Evolutionary conservation across 2,888 invertebrate genomes (phyloP), one percentile per base, ranked within the genome.

Genomic region (Apamea anceps): DNA sequence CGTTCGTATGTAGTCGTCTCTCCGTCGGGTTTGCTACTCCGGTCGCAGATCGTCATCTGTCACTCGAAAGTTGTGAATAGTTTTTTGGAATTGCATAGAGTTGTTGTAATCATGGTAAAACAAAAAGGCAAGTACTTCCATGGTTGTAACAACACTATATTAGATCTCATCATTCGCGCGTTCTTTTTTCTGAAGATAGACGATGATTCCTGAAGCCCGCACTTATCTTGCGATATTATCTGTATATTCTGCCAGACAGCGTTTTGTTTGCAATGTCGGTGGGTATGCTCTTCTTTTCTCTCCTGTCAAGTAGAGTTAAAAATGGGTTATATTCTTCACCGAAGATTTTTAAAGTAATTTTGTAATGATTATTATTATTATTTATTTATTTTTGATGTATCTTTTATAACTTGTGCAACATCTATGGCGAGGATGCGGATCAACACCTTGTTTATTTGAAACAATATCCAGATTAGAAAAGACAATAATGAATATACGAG

Each of bases 401-500:
- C 0, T 76, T 51, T 63, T 45, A 18, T 15, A 12, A 0, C 3
- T 45, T 60, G 15, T 21, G 15, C 51, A 45, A 67, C 15, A 28
- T 76, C 32, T 62, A 67, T 18, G 57, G 15, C 65, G 65, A 28
- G 37, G 28, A 25, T 25, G 77, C 45, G 28, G 65, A 83, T 71
- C 65, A 71, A 62, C 18, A 45, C 13, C 54, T 57, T 68, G 67
- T 63, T 62, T 45, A 78, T 37, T 78, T 32, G 42, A 54, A 67
- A 54, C 60, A 51, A 54, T 28, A 48, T 37, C 62, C 51, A 42
- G 10, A 77, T 77, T 48, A 7, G 7, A 48, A 79, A 65, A 68
- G 25, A 68, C 48, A 67, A 57, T 45, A 51, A 65, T 70, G 18
- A 75, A 70, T 62, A 80, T 51, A 81, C 54, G 37, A 85, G 21